Conservation (phyloP, 2,888 invertebrate species). For the Aspidiotus rigidus region DNA sequence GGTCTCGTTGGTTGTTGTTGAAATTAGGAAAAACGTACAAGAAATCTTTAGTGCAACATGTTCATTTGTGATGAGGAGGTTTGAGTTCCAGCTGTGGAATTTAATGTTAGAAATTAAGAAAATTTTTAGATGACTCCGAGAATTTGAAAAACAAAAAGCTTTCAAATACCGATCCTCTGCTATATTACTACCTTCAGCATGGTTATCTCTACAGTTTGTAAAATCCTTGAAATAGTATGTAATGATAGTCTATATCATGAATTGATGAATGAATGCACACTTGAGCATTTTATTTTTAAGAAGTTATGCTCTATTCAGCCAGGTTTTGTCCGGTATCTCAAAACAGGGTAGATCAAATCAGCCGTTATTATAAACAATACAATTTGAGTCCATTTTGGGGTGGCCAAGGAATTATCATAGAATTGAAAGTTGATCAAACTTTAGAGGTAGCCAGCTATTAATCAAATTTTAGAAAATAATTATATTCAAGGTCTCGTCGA, state of each 20-base stretch:
- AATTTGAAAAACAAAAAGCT: no score
- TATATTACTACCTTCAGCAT: no score
- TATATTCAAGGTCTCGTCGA: constrained; percentile 4
- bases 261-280: constrained; percentile 1
- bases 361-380: not conserved
- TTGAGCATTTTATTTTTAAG: constrained; percentile 1
- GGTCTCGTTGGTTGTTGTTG: no score
- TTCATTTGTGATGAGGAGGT: no score
- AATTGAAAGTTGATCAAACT: constrained; percentile 1
- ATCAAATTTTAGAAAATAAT: constrained; percentile 4
- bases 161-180: no score
- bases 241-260: not conserved
- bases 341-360: not conserved
- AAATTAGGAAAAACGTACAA: no score
- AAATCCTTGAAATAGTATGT: no score
- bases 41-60: no score
- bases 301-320: not conserved
- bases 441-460: not conserved
- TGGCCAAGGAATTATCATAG: constrained; percentile 1
- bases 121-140: no score
- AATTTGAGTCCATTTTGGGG: not conserved
- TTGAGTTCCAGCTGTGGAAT: no score
- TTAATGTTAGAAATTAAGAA: no score
- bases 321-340: constrained; percentile 1
- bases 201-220: no score